Base-by-base conservation (phyloP, 2,888 invertebrate species). In the Drosophila tanythrix region DNA sequence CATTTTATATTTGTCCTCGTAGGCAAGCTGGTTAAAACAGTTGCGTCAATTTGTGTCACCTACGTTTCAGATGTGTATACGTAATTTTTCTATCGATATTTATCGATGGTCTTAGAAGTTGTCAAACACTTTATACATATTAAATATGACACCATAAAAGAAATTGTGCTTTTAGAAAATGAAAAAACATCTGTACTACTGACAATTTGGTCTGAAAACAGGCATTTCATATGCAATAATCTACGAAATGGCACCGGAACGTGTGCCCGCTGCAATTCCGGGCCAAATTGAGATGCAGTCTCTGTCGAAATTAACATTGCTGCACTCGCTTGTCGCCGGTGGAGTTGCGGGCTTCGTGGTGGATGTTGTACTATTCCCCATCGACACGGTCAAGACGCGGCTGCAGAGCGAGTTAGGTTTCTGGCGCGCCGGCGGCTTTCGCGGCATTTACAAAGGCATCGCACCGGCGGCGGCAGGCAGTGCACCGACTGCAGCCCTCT, bases 301-400 rank as follows among this genome's bases (percentile, higher is more conserved):
- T 50, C 60, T 68, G 0, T 27, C 76, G 13, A 75, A 74, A 18
- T 68, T 86, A 21, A 70, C 59, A 4, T 85, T 85, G 50, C 40
- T 86, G 1, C 81, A 85, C 46, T 81, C 86, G 11, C 76, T 85
- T 33, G 61, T 84, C n/a, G 92, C 97, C 27, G 99, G 99, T 35
- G 98, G 97, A 29, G 92, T 95, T 40, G 98, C 99, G 18, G 99
- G 99, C 0, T 93, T 97, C 18, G 95, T 97, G 2, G 99, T 99
- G 2, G 99, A 99, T 92, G 93, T 97, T 21, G 94, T 96, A 0
- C 94, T 99, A 15, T 99, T 97, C 93, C 99, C 99, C 0, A 93
- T 99, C 75, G 99, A 99, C 92, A 99, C 99, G 0, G 93, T 99
- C 8, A 99, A 99, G 94, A 99, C 99, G 0, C 95, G 99, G 25